Percentiles rank a stretch among this genome's conserved stretches.
Conservation (phyloP, 1,140 invertebrate species). For the Agrilus planipennis region DNA sequence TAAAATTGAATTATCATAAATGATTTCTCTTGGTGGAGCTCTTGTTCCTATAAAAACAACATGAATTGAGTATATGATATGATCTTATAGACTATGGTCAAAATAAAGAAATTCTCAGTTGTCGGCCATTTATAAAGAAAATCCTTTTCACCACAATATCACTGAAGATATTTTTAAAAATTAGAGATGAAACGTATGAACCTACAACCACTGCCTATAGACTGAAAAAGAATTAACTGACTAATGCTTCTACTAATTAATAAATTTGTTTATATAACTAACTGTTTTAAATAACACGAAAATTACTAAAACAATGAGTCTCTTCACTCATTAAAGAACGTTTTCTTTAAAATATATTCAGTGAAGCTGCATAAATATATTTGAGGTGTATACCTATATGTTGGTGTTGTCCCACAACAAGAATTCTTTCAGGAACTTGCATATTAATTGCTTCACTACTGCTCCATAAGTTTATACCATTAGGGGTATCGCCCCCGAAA, state of each 20-base stretch:
- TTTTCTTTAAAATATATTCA: neutral
- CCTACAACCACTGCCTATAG: too few relatives aligned
- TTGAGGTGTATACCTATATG: constrained; percentile 44
- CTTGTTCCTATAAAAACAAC: constrained; percentile 56
- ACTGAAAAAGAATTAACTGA: too few relatives aligned
- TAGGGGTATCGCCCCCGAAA: constrained; percentile 45
- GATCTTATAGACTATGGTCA: constrained; percentile 1
- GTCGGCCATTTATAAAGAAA: too few relatives aligned
- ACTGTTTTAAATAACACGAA: too few relatives aligned
- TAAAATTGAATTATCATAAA: constrained; percentile 67
- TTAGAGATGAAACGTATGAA: too few relatives aligned
- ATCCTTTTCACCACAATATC: too few relatives aligned
- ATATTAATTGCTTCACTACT: constrained; percentile 61
- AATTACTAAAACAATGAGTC: too few relatives aligned
- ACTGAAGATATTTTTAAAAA: too few relatives aligned
- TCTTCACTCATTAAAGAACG: neutral
- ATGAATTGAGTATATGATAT: constrained; percentile 15
- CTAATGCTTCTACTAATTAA: too few relatives aligned
- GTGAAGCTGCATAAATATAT: constrained; percentile 2
- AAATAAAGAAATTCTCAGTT: neutral
- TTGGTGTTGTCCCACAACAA: constrained; percentile 74
- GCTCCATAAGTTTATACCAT: constrained; percentile 47
- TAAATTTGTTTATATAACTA: too few relatives aligned
- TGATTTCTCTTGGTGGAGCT: constrained; percentile 70
- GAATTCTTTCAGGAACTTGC: constrained; percentile 82